Evolutionary conservation across 2,888 invertebrate species (phyloP), one percentile per base, ranked within the genome.

Genomic region (Carterocephalus palaemon): DNA sequence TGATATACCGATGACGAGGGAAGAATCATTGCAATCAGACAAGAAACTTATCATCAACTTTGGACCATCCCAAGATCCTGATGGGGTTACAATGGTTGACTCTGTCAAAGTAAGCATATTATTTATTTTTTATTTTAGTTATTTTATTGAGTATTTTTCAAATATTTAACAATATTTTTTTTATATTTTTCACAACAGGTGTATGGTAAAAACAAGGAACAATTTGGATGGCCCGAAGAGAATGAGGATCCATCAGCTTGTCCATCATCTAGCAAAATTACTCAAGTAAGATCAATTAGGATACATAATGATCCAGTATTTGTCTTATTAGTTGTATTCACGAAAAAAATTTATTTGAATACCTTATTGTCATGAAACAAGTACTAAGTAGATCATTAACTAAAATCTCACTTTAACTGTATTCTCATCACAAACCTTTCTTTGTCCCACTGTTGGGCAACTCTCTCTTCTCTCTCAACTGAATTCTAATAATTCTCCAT

Each of bases 211-310:
- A 95, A 95, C 1, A 98, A 98, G 76, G 98, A 98, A 69, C 89
- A 93, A 1, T 97, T 98, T 67, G 97, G 97, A 26, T 98, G 98
- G 98, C 97, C 97, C 0, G 98, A 98, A 70, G 98, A 98, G 64
- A 92, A 90, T 4, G 97, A 98, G 62, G 98, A 98, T 45, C 79
- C 86, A 1, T 80, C 83, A 1, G 70, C 83, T 7, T 86, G 85
- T 39, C 71, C 83, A 1, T 83, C 86, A 1, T 73, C 84, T 0
- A 85, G 80, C 56, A 86, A 87, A 64, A 69, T 83, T 1, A 69
- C 80, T 23, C 78, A 79, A 60, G 83, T 85, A 64, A 51, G 55
- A 29, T 8, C 2, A 15, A 10, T n/a, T n/a, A n/a, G n/a, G n/a
- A n/a, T n/a, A n/a, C n/a, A n/a, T n/a, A 6, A n/a, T n/a, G n/a